Conservation (phyloP, 2,797 vertebrate species). For the Hozukius guyotensis region DNA sequence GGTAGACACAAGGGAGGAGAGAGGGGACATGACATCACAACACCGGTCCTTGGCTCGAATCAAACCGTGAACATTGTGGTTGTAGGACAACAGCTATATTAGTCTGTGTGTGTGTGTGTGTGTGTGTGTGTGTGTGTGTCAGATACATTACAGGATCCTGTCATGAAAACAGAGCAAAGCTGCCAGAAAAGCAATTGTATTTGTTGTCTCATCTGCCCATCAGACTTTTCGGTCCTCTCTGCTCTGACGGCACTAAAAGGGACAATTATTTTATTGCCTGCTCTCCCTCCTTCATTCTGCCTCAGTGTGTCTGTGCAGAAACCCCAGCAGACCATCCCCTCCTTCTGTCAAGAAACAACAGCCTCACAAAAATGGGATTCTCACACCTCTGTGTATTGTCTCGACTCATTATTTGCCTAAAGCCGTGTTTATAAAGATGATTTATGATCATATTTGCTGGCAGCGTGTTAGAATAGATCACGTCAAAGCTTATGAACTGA, state of each 20-base stretch:
- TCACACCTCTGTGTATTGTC: background rate
- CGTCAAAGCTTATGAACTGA: background rate
- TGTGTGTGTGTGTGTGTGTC: background rate
- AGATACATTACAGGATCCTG: background rate
- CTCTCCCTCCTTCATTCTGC: background rate
- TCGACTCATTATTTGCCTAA: background rate
- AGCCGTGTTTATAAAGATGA: constrained; percentile 8
- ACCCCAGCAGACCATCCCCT: constrained; percentile 36
- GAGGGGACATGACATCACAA: no score
- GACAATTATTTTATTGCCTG: constrained; percentile 21
- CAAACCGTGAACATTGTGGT: no score
- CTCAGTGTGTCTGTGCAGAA: background rate
- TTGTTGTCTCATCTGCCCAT: constrained; percentile 25
- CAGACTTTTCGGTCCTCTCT: constrained; percentile 1
- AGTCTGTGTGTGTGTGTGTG: background rate
- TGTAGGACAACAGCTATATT: background rate
- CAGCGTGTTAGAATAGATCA: background rate
- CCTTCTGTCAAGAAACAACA: constrained; percentile 18
- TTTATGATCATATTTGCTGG: constrained; percentile 4
- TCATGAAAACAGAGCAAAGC: constrained; percentile 11
- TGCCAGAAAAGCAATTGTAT: constrained; percentile 29
- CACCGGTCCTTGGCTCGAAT: no score
- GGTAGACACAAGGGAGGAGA: no score
- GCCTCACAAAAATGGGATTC: constrained; percentile 18
- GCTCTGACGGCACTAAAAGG: constrained; percentile 26